phyloP scores from a whole-genome alignment of 2,888 invertebrate species.

The Caenorhabditis sulstoni region DNA sequence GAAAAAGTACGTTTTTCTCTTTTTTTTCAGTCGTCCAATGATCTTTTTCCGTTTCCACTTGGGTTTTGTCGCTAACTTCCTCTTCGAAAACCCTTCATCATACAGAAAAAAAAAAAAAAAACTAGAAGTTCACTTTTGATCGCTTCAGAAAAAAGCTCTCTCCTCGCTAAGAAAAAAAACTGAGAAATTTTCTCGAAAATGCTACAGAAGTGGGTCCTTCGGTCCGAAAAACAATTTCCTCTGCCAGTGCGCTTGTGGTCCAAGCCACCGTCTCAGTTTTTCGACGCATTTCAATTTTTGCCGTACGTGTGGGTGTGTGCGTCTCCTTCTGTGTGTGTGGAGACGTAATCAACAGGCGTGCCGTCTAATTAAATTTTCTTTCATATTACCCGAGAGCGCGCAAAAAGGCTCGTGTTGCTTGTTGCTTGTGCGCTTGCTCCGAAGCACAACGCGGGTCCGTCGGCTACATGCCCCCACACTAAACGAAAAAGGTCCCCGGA shows the following conservation, averaged over 20 bases:
- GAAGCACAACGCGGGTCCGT: conserved; percentile 26
- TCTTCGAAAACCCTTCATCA: no score
- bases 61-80: conserved; percentile 12
- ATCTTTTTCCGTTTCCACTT: conserved; percentile 18
- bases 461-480: conserved; percentile 22
- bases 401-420: conserved; percentile 59
- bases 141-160: conserved; percentile 1
- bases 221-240: conserved; percentile 18
- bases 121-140: no score
- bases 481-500: conserved; percentile 51
- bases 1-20: conserved; percentile 73
- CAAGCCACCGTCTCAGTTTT: conserved; percentile 21
- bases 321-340: conserved; percentile 21
- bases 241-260: conserved; percentile 10
- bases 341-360: conserved; percentile 50
- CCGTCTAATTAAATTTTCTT: conserved; percentile 62
- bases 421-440: conserved; percentile 42
- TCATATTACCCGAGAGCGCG: conserved; percentile 57
- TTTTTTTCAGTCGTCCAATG: conserved; percentile 5
- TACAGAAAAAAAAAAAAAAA: no score
- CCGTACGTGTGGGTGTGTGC: conserved; percentile 2
- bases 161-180: background rate
- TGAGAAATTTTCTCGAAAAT: background rate
- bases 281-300: conserved; percentile 52
- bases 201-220: conserved; percentile 1